Conservation (phyloP, 2,797 vertebrate genomes). For the Emydoidea blandingii region DNA sequence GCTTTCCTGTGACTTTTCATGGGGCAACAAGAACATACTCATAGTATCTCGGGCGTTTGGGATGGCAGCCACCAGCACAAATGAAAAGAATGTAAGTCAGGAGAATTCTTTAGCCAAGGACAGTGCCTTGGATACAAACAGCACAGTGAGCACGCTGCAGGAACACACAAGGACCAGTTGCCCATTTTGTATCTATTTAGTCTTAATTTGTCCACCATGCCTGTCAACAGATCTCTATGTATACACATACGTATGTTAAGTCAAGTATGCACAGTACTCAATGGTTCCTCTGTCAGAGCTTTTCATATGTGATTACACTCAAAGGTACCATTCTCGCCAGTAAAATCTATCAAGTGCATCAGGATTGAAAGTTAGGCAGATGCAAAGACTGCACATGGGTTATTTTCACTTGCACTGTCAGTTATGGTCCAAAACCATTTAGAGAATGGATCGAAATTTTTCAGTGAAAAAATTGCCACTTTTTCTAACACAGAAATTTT, state of each 20-base stretch:
- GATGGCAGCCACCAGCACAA: neutral
- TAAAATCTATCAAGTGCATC: neutral
- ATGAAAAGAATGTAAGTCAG: neutral
- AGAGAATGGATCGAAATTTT: neutral
- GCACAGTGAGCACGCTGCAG: neutral
- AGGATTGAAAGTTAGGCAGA: neutral
- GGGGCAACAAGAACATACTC: neutral
- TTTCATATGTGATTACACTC: neutral
- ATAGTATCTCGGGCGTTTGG: neutral
- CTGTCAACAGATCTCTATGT: neutral
- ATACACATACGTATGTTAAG: neutral
- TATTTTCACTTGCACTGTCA: neutral
- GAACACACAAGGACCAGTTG: too few species aligned
- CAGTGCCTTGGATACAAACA: neutral
- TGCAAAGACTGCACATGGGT: neutral
- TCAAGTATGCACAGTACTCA: neutral
- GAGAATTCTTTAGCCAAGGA: neutral
- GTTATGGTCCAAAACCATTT: neutral
- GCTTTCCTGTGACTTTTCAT: neutral
- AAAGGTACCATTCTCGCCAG: accelerated
- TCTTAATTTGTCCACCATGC: neutral
- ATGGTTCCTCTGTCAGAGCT: neutral
- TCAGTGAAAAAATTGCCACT: neutral
- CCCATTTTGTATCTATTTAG: neutral
- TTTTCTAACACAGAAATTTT: neutral